phyloP scores from a whole-genome alignment of 2,113 vertebrate genomes.

The Dromaius novaehollandiae region DNA sequence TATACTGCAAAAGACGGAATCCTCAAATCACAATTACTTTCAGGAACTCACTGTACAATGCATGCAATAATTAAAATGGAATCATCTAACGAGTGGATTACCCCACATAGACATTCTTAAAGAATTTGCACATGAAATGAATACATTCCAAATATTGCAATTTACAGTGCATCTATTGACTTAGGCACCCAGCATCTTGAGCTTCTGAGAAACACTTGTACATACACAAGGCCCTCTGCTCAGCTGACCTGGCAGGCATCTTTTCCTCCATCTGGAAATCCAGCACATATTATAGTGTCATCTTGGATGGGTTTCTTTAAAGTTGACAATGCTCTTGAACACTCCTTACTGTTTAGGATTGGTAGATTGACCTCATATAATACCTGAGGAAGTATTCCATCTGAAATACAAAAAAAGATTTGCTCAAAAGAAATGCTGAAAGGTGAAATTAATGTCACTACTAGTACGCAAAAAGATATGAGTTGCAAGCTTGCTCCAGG shows the following conservation, averaged over 20 bases:
- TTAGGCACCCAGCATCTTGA: neutral
- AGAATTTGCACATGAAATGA: neutral
- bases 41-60: neutral
- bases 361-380: conserved; percentile 83
- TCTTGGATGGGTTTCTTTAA: conserved; percentile 66
- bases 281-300: conserved; percentile 84
- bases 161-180: neutral
- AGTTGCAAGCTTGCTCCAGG: neutral
- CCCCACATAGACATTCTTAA: neutral
- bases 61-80: neutral
- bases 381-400: conserved; percentile 75
- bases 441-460: neutral
- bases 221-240: neutral
- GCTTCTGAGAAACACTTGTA: neutral
- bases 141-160: neutral
- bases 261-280: conserved; percentile 83
- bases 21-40: neutral
- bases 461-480: neutral
- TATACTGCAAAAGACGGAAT: neutral
- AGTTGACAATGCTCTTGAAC: conserved; percentile 75
- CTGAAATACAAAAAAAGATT: conserved; percentile 60
- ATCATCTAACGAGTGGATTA: neutral
- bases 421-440: neutral
- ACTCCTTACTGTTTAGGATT: conserved; percentile 78
- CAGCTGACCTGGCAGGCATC: conserved; percentile 88